These are phyloP conservation scores for Nesoenas mayeri DNA, from an alignment of 2,113 vertebrate species.

Conservation along the genomic window DNA sequence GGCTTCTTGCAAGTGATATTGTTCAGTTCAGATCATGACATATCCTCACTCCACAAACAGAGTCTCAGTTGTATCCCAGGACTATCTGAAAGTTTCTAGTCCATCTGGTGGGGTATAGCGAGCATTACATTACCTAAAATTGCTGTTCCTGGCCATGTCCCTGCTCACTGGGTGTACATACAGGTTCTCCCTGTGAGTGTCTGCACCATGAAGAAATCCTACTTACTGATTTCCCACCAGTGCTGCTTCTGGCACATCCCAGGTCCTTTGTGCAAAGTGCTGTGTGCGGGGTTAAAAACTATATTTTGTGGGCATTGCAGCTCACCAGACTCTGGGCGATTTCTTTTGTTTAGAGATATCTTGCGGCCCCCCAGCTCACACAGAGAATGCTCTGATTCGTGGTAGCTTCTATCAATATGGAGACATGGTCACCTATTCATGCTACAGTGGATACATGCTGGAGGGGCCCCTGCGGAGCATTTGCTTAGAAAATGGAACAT, in stretches of 20 bases:
- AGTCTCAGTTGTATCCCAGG: neutral
- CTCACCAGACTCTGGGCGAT: neutral
- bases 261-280: neutral
- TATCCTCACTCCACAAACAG: neutral
- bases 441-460: conserved; percentile 92
- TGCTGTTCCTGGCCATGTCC: neutral
- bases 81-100: neutral
- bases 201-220: neutral
- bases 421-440: conserved; percentile 91
- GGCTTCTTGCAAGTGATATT: neutral
- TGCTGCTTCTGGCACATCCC: neutral
- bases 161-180: neutral
- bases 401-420: conserved; percentile 90
- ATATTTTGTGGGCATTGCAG: neutral
- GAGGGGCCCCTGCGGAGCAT: conserved; percentile 87
- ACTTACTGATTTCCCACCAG: neutral
- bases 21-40: neutral
- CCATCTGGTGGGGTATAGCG: neutral
- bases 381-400: conserved; percentile 88
- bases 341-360: conserved; percentile 86
- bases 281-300: neutral
- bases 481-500: conserved; percentile 93
- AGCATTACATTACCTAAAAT: neutral
- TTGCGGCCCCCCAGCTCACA: conserved; percentile 86
- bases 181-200: neutral